Percentiles rank a stretch among this genome's conserved stretches.
phyloP scores from a whole-genome alignment of 2,113 vertebrate species.

The Callionymus lyra region DNA sequence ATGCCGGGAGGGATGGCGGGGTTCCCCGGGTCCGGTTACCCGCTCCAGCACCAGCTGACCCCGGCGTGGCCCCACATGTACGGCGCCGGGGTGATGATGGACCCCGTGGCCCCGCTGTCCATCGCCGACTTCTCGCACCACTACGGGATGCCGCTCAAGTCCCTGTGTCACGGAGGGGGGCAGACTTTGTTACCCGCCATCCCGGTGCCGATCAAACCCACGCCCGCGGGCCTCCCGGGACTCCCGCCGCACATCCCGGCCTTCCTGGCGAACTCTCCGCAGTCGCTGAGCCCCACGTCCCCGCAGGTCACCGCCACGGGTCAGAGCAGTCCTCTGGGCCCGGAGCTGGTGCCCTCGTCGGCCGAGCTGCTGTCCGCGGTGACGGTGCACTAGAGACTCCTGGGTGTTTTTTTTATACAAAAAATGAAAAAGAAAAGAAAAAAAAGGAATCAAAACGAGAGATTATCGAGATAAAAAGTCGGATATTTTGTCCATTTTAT shows the following conservation, averaged over 20 bases:
- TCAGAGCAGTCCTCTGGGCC: constrained; percentile 79
- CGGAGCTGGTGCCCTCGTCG: constrained; percentile 74
- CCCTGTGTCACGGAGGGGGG: constrained; percentile 77
- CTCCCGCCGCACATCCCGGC: constrained; percentile 73
- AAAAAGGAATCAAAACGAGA: too few species aligned
- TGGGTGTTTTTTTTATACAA: not conserved
- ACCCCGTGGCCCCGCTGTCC: constrained; percentile 73
- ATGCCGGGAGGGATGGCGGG: constrained; percentile 81
- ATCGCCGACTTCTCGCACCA: constrained; percentile 76
- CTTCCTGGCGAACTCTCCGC: constrained; percentile 78
- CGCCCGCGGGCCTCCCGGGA: constrained; percentile 69
- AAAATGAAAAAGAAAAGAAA: not conserved
- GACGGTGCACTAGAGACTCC: constrained; percentile 71
- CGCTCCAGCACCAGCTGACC: constrained; percentile 78
- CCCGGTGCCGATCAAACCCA: constrained; percentile 87
- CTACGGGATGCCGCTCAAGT: constrained; percentile 82
- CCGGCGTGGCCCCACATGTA: constrained; percentile 84
- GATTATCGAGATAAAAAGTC: too few species aligned
- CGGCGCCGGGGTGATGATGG: constrained; percentile 76
- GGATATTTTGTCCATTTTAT: too few species aligned
- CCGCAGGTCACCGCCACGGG: constrained; percentile 79
- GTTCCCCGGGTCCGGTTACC: constrained; percentile 75
- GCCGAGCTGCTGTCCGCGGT: constrained; percentile 71
- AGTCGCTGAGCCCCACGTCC: constrained; percentile 78
- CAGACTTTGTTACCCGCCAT: constrained; percentile 87